Evolutionary conservation across 2,888 invertebrate species (phyloP).

Genomic region (Pyrrhosoma nymphula): DNA sequence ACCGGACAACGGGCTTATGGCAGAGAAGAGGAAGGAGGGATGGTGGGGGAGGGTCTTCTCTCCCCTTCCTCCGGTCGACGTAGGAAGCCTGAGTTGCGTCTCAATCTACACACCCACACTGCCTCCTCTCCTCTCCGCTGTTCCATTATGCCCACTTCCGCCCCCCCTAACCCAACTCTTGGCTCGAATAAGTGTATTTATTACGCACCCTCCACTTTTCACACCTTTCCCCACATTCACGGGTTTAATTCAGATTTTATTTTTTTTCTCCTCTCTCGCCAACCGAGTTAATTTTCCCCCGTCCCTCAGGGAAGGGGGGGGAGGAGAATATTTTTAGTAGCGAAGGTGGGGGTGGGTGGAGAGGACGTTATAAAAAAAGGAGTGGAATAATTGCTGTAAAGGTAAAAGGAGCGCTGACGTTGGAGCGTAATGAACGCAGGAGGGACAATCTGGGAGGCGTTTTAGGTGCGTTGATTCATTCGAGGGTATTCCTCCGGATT

Average conservation of each 20-base stretch:
- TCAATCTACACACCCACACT: neutral
- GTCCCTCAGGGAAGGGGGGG: neutral
- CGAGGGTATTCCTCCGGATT: too few species aligned
- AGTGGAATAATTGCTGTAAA: neutral
- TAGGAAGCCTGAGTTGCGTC: neutral
- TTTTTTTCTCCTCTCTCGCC: neutral
- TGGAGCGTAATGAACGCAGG: too few species aligned
- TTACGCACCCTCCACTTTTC: neutral
- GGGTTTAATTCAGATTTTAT: neutral
- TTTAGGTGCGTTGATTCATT: too few species aligned
- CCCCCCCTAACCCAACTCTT: neutral
- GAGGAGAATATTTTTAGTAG: neutral
- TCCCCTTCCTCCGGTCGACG: neutral
- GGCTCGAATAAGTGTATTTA: constrained; percentile 8
- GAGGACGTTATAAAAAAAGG: neutral
- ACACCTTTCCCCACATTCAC: neutral
- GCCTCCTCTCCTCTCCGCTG: neutral
- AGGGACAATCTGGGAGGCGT: too few species aligned
- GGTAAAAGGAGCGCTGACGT: too few species aligned
- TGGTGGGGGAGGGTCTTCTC: neutral
- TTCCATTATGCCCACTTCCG: constrained; percentile 32
- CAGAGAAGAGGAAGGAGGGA: too few species aligned
- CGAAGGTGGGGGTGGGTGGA: neutral
- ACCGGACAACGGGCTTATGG: neutral
- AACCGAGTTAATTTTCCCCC: neutral